A percentile compares a stretch with the other conserved stretches of the same genome.
These are phyloP conservation scores for Gymnodraco acuticeps DNA, from an alignment of 2,797 vertebrate genomes.

Conservation along the genomic window DNA sequence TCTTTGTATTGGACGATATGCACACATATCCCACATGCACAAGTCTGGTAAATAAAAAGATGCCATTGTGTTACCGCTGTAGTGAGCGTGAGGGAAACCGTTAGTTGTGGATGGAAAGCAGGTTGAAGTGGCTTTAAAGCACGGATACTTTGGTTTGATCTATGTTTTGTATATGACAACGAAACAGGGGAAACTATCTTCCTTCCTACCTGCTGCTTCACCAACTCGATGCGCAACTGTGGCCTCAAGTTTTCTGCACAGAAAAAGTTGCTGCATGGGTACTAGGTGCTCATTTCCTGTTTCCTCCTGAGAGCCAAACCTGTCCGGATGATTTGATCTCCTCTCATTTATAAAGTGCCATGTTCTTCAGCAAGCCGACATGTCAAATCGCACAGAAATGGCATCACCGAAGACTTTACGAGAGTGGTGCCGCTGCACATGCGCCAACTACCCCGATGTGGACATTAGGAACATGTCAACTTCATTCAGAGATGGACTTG, in stretches of 20 bases:
- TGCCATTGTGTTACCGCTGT: background rate
- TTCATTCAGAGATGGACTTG: conserved; percentile 90
- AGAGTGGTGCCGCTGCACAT: conserved; percentile 87
- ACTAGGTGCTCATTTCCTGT: conserved; percentile 56
- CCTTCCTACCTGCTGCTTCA: conserved; percentile 23
- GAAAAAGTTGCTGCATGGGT: background rate
- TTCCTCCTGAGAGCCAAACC: conserved; percentile 4
- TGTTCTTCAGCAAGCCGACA: background rate
- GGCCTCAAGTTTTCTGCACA: background rate
- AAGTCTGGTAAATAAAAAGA: background rate
- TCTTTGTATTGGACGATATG: background rate
- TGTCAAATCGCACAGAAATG: conserved; percentile 38
- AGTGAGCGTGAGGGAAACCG: background rate
- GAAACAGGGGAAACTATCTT: rapidly evolving
- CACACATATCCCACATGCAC: background rate
- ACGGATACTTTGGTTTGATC: conserved; percentile 4
- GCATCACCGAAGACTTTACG: conserved; percentile 39
- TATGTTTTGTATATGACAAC: too few species aligned
- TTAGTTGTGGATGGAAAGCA: conserved; percentile 19
- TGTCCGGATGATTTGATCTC: background rate
- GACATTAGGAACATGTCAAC: conserved; percentile 87
- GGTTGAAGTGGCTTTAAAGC: background rate
- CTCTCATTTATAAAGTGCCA: background rate
- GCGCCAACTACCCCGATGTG: conserved; percentile 85
- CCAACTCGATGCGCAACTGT: background rate